Evolutionary conservation across 2,113 vertebrate genomes (phyloP).

Genomic region (Calyptommatus sinebrachiatus): DNA sequence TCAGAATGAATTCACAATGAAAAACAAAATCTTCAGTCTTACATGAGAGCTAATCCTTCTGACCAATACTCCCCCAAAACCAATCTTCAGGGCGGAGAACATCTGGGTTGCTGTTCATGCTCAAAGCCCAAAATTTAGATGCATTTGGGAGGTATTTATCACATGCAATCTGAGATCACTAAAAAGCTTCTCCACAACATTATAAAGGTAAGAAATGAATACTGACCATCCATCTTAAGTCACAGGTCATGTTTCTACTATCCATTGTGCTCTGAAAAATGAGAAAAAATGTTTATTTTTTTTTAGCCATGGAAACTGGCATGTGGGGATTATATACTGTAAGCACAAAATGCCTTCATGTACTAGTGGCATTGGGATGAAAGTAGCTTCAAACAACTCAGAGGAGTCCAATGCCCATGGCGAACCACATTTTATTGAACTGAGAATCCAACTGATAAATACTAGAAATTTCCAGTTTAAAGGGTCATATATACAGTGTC

Average conservation of each 20-base stretch:
- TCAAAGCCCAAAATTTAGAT: constrained; percentile 43
- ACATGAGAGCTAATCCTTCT: constrained; percentile 39
- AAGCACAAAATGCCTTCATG: background rate
- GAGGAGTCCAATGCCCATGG: background rate
- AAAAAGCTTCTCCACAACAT: constrained; percentile 27
- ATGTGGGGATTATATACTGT: background rate
- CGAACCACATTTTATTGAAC: background rate
- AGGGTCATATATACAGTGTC: too few relatives aligned
- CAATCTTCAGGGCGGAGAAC: constrained; percentile 15
- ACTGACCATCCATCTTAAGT: background rate
- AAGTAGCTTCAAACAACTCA: background rate
- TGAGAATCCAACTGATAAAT: background rate
- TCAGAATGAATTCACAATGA: constrained; percentile 44
- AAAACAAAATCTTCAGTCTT: constrained; percentile 44
- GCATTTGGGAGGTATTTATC: constrained; percentile 25
- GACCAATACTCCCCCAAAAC: constrained; percentile 48
- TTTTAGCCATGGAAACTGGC: background rate
- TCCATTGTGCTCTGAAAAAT: background rate
- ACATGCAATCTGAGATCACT: constrained; percentile 26
- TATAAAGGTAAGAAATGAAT: background rate
- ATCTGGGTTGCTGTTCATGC: constrained; percentile 46
- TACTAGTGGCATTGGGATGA: background rate
- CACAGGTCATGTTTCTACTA: background rate
- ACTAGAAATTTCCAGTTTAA: too few relatives aligned
- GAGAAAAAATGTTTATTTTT: background rate